Conservation (phyloP, 2,113 vertebrate species). For the Chaenogobius annularis region DNA sequence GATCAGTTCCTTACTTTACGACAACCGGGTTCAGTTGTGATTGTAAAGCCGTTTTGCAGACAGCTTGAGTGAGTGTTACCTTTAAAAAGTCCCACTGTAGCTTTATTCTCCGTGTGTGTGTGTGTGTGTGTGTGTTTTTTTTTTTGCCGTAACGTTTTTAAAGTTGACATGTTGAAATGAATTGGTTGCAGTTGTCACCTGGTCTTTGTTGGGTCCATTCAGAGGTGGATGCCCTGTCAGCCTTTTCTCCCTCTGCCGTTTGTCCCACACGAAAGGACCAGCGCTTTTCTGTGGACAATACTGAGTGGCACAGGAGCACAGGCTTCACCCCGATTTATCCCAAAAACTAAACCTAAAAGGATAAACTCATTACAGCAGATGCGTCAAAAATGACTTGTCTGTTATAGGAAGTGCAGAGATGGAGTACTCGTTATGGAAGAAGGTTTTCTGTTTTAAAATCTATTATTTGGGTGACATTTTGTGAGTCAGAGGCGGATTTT, state of each 20-base stretch:
- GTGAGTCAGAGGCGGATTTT: conserved; percentile 23
- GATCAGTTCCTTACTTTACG: too few relatives aligned
- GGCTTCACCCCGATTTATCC: conserved; percentile 12
- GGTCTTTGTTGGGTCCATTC: conserved; percentile 56
- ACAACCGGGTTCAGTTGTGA: too few relatives aligned
- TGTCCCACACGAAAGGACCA: conserved; percentile 58
- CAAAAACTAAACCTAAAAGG: conserved; percentile 17
- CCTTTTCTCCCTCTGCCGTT: conserved; percentile 60
- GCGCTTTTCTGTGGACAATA: conserved; percentile 56
- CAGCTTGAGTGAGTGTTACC: not conserved
- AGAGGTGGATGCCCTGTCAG: conserved; percentile 68
- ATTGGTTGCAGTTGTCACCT: conserved; percentile 17
- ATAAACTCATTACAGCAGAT: conserved; percentile 27
- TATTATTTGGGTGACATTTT: conserved; percentile 19
- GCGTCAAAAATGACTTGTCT: conserved; percentile 14
- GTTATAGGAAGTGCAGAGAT: conserved; percentile 23
- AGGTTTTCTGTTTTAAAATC: conserved; percentile 30
- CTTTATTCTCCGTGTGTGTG: not conserved
- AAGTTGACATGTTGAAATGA: conserved; percentile 16
- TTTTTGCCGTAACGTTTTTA: conserved; percentile 1
- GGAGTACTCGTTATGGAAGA: conserved; percentile 45
- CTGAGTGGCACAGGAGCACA: conserved; percentile 27
- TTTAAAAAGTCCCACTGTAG: not conserved
- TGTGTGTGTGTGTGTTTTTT: not conserved
- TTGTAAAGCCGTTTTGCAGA: not conserved